These are phyloP conservation scores for Drosophila longiperda DNA, from an alignment of 2,888 invertebrate species.

Conservation along the genomic window DNA sequence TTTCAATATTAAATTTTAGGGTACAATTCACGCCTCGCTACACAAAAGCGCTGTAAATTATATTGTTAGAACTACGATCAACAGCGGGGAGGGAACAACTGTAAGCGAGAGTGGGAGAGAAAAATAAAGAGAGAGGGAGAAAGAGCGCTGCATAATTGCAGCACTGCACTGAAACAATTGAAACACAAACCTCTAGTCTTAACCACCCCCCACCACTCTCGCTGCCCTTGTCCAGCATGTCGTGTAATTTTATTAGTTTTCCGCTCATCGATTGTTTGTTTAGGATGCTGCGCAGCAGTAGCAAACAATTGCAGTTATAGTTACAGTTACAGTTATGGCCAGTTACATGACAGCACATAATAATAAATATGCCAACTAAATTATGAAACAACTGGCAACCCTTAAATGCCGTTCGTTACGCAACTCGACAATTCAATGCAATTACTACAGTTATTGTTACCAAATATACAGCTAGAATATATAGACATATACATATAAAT, in stretches of 20 bases:
- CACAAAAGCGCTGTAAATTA: slow-evolving; percentile 80
- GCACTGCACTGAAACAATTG: slow-evolving; percentile 61
- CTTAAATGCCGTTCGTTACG: slow-evolving; percentile 5
- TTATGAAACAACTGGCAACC: slow-evolving; percentile 60
- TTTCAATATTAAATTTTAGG: slow-evolving; percentile 30
- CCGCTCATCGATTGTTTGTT: slow-evolving; percentile 59
- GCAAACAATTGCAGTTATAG: slow-evolving; percentile 18
- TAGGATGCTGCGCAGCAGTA: slow-evolving; percentile 61
- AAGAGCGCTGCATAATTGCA: slow-evolving; percentile 59
- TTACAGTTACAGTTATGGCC: slow-evolving; percentile 28
- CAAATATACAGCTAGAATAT: not conserved
- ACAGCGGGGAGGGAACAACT: slow-evolving; percentile 8
- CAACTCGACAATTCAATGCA: not conserved
- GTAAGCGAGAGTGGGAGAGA: not conserved
- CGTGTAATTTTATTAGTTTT: slow-evolving; percentile 55
- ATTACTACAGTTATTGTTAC: too few species aligned
- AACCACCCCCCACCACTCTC: slow-evolving; percentile 5
- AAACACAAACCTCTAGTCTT: slow-evolving; percentile 24
- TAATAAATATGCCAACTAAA: slow-evolving; percentile 78
- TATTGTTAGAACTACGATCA: slow-evolving; percentile 65
- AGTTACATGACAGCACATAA: slow-evolving; percentile 70
- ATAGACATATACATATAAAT: not conserved
- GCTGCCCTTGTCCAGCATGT: not conserved
- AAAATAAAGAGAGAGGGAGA: slow-evolving; percentile 4
- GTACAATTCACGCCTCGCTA: slow-evolving; percentile 77